phyloP scores from a whole-genome alignment of 2,888 invertebrate genomes.

The Papilio elwesi region DNA sequence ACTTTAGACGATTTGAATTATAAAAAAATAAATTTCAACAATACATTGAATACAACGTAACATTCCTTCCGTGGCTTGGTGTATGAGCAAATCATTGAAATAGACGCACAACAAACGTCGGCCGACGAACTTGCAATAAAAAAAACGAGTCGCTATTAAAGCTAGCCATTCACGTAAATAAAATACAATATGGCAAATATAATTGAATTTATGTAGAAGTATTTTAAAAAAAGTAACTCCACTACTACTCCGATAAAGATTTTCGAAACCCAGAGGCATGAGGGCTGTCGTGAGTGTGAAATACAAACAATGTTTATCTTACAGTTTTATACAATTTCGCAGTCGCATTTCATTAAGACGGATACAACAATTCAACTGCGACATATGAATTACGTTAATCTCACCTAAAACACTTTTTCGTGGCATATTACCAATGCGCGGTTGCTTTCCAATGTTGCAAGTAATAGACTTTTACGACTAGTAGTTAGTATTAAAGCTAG shows the following conservation, averaged over 20 bases:
- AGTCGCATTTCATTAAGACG: not conserved
- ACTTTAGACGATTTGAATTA: conserved; percentile 11
- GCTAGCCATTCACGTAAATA: not conserved
- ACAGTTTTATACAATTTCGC: not conserved
- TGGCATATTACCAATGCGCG: not conserved
- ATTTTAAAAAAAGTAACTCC: too few relatives aligned
- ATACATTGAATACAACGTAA: conserved; percentile 38
- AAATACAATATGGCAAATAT: not conserved
- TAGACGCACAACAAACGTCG: conserved; percentile 46
- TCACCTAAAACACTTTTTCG: conserved; percentile 13
- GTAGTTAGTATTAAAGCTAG: conserved; percentile 26
- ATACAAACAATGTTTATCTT: not conserved
- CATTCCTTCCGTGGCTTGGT: conserved; percentile 43
- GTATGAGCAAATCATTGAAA: conserved; percentile 50
- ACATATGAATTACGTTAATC: conserved; percentile 13
- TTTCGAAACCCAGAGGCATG: too few relatives aligned
- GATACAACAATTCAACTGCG: not conserved
- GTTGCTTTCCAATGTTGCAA: conserved; percentile 33
- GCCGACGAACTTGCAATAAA: conserved; percentile 48
- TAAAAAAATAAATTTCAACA: conserved; percentile 36
- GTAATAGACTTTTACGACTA: conserved; percentile 36
- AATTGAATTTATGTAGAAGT: not conserved
- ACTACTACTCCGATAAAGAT: too few relatives aligned
- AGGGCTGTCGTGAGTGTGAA: too few relatives aligned
- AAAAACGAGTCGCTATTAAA: conserved; percentile 34